Evolutionary conservation across 2,888 invertebrate genomes (phyloP), one percentile per base, ranked within the genome.

Genomic region (Caenorhabditis becei): DNA sequence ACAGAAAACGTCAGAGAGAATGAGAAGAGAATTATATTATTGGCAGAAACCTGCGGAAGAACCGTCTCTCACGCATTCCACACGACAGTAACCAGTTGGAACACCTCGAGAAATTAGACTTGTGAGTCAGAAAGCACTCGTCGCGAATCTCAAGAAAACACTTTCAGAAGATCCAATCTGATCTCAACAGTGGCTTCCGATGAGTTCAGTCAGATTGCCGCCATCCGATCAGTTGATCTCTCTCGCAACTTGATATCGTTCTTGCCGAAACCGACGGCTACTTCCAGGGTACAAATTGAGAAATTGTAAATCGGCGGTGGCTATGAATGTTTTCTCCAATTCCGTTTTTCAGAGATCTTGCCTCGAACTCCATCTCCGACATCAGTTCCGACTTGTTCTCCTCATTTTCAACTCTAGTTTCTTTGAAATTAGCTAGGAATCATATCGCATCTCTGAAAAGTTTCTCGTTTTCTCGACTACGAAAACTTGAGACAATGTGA

Each of bases 341-440:
- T n/a, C n/a, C n/a, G n/a, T n/a, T n/a, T 74, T 80, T n/a, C 77
- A 87, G 87, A 65, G 87, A 87, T 63, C 69, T 87, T 24, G 82
- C 84, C 14, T 81, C 85, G 11, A 87, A 87, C 56, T 69, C 79
- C n/a, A 77, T 87, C 20, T 58, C 70, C 11, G 78, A 80, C 51
- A 65, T 87, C n/a, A 80, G 77, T 10, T 65, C 81, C 7, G 78
- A 78, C 18, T 28, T 66, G 16, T 86, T 87, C 51, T 72, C 77
- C n/a, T 44, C 70, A 4, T 85, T 87, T 41, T 72, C 74, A 5
- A 66, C 70, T 32, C 56, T 87, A 1, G 69, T 83, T 32, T 77
- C 80, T 7, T 47, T 87, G 1, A 82, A 83, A 58, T 56, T 87
- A n/a, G 77, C 81, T 2, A 59, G 83, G 24, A 87, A 87, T 75